These are phyloP conservation scores for Dendropsophus ebraccatus DNA, from an alignment of 2,113 vertebrate species.

Conservation along the genomic window DNA sequence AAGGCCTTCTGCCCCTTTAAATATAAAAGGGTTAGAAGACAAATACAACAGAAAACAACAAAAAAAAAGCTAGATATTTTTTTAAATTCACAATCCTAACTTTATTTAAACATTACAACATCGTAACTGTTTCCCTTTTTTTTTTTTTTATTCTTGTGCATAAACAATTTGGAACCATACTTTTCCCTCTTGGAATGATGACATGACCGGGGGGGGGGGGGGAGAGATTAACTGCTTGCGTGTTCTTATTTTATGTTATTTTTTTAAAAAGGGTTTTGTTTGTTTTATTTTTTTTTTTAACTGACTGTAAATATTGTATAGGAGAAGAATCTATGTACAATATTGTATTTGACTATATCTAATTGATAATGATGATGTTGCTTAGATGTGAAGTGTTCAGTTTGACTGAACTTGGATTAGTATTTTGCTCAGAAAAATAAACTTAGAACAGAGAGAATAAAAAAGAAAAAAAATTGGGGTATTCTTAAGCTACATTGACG, in stretches of 20 bases:
- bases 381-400: slow-evolving; percentile 58
- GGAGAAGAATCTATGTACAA: slow-evolving; percentile 65
- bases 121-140: slow-evolving; percentile 35
- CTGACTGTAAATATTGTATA: slow-evolving; percentile 64
- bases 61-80: slow-evolving; percentile 46
- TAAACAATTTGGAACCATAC: slow-evolving; percentile 40
- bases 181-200: slow-evolving; percentile 32
- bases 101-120: slow-evolving; percentile 53
- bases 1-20: neutral
- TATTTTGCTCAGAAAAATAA: slow-evolving; percentile 58
- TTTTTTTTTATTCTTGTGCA: slow-evolving; percentile 33
- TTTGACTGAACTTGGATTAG: slow-evolving; percentile 59
- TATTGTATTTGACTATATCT: slow-evolving; percentile 66
- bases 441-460: slow-evolving; percentile 53
- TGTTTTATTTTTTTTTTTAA: slow-evolving; percentile 42
- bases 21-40: slow-evolving; percentile 1
- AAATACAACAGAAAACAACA: too few species aligned
- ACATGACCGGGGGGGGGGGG: slow-evolving; percentile 11
- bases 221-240: slow-evolving; percentile 36
- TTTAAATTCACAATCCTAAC: slow-evolving; percentile 49
- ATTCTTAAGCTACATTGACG: slow-evolving; percentile 38
- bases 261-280: slow-evolving; percentile 5
- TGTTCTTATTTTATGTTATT: slow-evolving; percentile 38
- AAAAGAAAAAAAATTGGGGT: slow-evolving; percentile 16
- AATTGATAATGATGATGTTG: slow-evolving; percentile 60